Base-by-base conservation (phyloP, 2,113 vertebrate species). In the Brachirus orientalis region DNA sequence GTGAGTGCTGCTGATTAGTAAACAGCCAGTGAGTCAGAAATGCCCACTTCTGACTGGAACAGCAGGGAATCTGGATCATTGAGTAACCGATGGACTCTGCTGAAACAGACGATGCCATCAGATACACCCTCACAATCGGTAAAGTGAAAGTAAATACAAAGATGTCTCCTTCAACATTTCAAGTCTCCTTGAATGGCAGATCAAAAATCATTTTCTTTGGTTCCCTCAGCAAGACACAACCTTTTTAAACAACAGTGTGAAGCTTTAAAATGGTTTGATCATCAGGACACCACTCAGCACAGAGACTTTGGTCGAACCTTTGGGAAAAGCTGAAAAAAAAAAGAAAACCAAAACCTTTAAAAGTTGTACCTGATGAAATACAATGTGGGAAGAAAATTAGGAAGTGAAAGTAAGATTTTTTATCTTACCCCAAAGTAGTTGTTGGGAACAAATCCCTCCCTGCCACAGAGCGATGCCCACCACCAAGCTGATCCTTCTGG, bases 381-480 rank as follows among this genome's bases (percentile, higher is more conserved):
- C 16, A 64, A 3, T 8, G 20, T 7, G 2, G 8, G 0, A 19
- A 46, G 0, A n/a, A 13, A 20, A 14, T 47, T 13, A 41, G 36
- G 8, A 18, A 12, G 12, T 13, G 16, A 51, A 1, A 8, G 28
- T 16, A 10, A 8, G n/a, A 22, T 52, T 19, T 11, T 9, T 1
- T 1, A 11, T 63, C 92, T 94, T 82, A 96, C 96, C 92, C 95
- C 96, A 13, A 97, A 97, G 75, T 96, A 95, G 91, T 97, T 98
- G 7, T 91, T 92, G 7, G 96, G 95, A 17, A 97, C 94, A 0
- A 95, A 95, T 16, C 96, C 96, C 87, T 98, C 95, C 35, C 93
- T 91, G 48, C 96, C 96, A 0, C 92, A 95, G 33, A 97, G 94
- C 0, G 94, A 86, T 0, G 95, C 95, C 95, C 94, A 96, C 95